These are phyloP conservation scores for Brienomyrus longianalis DNA, from an alignment of 2,113 vertebrate species.

Conservation along the genomic window DNA sequence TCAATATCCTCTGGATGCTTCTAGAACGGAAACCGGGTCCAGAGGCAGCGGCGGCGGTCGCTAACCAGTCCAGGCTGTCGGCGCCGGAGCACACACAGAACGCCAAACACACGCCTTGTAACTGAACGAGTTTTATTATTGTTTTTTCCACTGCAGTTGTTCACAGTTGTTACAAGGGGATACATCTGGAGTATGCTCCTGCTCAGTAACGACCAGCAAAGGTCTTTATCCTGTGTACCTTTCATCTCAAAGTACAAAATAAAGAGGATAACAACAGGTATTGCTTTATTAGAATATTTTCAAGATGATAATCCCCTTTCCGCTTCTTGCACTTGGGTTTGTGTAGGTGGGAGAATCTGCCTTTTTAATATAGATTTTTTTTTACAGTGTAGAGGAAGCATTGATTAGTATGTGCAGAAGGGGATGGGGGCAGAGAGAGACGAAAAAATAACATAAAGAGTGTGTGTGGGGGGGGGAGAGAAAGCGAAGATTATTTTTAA, in stretches of 20 bases:
- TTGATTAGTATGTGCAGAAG: conserved; percentile 64
- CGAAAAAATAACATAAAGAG: conserved; percentile 37
- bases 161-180: conserved; percentile 89
- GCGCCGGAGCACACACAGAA: conserved; percentile 13
- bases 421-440: conserved; percentile 50
- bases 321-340: conserved; percentile 57
- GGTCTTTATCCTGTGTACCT: conserved; percentile 43
- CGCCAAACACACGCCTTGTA: conserved; percentile 49
- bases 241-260: conserved; percentile 68
- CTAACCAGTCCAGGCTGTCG: background rate
- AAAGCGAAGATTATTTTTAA: conserved; percentile 48
- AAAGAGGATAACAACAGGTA: conserved; percentile 71
- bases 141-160: conserved; percentile 83
- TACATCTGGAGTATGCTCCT: conserved; percentile 78
- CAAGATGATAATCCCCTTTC: conserved; percentile 67
- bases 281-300: conserved; percentile 75
- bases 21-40: background rate
- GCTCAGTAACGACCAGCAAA: conserved; percentile 60
- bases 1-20: background rate
- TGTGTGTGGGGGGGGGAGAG: conserved; percentile 26
- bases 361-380: conserved; percentile 9
- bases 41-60: background rate
- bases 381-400: conserved; percentile 76
- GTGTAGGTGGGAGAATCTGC: conserved; percentile 45
- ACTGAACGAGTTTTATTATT: conserved; percentile 81